Evolutionary conservation across 2,797 vertebrate species (phyloP), one percentile per base, ranked within the genome.

Genomic region (Triplophysa yarkandensis): DNA sequence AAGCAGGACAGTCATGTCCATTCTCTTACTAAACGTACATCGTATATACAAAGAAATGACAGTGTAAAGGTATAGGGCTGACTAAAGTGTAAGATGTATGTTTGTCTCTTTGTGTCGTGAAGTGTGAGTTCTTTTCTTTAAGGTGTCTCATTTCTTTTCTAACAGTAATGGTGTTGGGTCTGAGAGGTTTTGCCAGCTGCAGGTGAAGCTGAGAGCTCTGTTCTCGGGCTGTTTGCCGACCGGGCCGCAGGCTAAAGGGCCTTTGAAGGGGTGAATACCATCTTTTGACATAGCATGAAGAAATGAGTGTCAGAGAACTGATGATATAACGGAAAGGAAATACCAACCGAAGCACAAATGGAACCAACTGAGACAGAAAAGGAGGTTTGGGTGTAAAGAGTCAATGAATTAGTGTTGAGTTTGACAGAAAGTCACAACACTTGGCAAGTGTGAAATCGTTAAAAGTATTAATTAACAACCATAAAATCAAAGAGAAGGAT

Each of bases 201-300:
- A 92, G 92, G 93, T 93, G 87, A 91, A 87, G 89, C 94, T 90
- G 94, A 93, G 92, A 89, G 65, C 94, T 96, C 92, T 98, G 97
- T 98, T 97, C 95, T 93, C 96, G 95, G 96, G 97, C 97, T 98
- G 97, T 98, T 98, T 96, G 91, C 97, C 91, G 90, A 95, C 95
- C 95, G 96, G 97, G 97, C 95, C 97, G 97, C 97, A 99, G 97
- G 97, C 97, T 99, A 97, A 94, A 94, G 96, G 52, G 97, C 96
- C 97, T 98, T 99, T 98, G 96, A 98, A 99, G 97, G 97, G 97
- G 97, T 96, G 97, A 99, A 98, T 98, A 95, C 97, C 97, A 99
- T 99, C 97, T 99, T 98, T 98, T 95, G 94, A 98, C 94, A 93
- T 94, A 96, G 93, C 91, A 95, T 95, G 94, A 93, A 89, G 88